Base-by-base conservation (phyloP, 2,797 vertebrate species). In the Naso thynnoides region DNA sequence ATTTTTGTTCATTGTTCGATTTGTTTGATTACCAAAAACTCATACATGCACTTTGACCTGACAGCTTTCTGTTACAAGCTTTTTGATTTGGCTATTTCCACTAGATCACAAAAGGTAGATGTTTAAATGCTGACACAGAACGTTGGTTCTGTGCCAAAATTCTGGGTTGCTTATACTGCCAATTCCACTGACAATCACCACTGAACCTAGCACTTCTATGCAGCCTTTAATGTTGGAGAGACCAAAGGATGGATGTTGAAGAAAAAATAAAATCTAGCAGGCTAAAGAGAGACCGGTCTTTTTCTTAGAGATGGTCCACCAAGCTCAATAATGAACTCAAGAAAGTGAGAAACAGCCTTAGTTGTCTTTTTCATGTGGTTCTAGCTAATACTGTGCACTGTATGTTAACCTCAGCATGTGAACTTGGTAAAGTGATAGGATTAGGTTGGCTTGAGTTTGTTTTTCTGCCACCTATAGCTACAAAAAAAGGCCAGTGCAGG, bases 61-160 rank as follows among this genome's bases (percentile, higher is more conserved):
- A n/a, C n/a, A n/a, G n/a, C n/a, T n/a, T n/a, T 36, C 33, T 36
- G 8, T 36, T 36, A 36, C 13, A 11, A 36, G 33, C 33, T 36
- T 36, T 36, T 36, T 36, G 9, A 36, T 36, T 36, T 36, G 9
- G 33, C 8, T 36, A 36, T n/a, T n/a, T 36, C 33, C 9, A 36
- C 8, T 36, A 36, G 33, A 11, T 11, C 33, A 36, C 8, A 36
- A 11, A 1, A 11, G 33, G 10, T 13, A 36, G 33, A 11, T 36
- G 10, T 36, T 36, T 9, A 8, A 36, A 36, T 8, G 33, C 13
- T 36, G 6, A 45, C 11, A 29, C 16, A 15, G 8, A 64, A 49
- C 44, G 48, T 33, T 29, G 26, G 29, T n/a, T 73, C 5, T 79
- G 29, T 47, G 23, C 4, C n/a, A n/a, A n/a, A n/a, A n/a, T 36